phyloP scores from a whole-genome alignment of 2,888 invertebrate species.

The Machimus atricapillus region DNA sequence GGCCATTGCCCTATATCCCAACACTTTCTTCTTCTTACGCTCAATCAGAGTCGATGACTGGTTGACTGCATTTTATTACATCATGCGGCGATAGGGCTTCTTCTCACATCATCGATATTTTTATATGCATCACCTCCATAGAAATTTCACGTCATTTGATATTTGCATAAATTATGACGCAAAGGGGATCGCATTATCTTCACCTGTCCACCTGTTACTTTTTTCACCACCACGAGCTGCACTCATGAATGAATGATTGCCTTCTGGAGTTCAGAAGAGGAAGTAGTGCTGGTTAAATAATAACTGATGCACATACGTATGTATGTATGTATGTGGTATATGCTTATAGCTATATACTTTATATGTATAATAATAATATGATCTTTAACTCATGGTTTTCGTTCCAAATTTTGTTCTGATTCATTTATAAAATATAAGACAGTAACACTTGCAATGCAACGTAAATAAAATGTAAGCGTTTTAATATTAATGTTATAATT shows the following conservation, averaged over 20 bases:
- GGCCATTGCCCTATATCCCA: not conserved
- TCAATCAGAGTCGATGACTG: not conserved
- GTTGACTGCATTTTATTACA: not conserved
- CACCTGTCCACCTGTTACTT: not conserved
- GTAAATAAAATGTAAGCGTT: too few relatives aligned
- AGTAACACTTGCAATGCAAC: too few relatives aligned
- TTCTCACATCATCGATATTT: not conserved
- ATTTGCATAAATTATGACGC: not conserved
- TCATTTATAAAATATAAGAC: too few relatives aligned
- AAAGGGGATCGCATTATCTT: not conserved
- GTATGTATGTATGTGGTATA: too few relatives aligned
- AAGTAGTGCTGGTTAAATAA: not conserved
- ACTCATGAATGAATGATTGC: not conserved
- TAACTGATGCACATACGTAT: too few relatives aligned
- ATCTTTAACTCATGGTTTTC: too few relatives aligned
- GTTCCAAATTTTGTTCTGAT: too few relatives aligned
- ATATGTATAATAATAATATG: too few relatives aligned
- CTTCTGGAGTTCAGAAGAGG: not conserved
- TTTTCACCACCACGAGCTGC: not conserved
- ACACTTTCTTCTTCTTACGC: not conserved
- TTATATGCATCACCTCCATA: not conserved
- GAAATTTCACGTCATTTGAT: not conserved
- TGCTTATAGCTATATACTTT: too few relatives aligned
- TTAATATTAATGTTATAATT: too few relatives aligned
- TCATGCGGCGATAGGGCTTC: not conserved